phyloP scores from a whole-genome alignment of 1,140 invertebrate genomes.

The Pogonomyrmex californicus region DNA sequence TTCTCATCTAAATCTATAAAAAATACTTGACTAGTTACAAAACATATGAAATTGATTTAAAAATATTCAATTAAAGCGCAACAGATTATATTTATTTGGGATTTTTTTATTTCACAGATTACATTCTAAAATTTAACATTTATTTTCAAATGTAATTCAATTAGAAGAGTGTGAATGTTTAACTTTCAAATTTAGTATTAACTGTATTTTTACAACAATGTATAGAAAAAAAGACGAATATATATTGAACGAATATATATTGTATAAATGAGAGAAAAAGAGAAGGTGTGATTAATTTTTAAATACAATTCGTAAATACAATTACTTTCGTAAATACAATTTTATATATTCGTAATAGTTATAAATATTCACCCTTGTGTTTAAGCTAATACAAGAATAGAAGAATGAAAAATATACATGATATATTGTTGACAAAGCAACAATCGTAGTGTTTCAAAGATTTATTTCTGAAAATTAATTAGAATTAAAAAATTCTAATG shows the following conservation, averaged over 20 bases:
- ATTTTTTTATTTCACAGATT: not conserved
- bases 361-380: not conserved
- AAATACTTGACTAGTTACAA: not conserved
- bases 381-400: not conserved
- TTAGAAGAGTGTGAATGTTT: not conserved
- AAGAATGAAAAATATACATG: not conserved
- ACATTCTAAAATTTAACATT: not conserved
- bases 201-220: not conserved
- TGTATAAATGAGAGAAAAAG: not conserved
- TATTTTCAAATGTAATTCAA: not conserved
- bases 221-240: not conserved
- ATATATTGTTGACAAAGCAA: not conserved
- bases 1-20: not conserved
- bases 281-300: not conserved
- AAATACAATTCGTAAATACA: not conserved
- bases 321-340: not conserved
- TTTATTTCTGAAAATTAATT: not conserved
- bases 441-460: not conserved
- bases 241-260: no score
- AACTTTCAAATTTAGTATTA: not conserved
- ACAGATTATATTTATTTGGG: not conserved
- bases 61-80: not conserved
- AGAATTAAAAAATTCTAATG: not conserved
- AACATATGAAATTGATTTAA: not conserved
- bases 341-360: not conserved